These are phyloP conservation scores for Sitophilus oryzae DNA, from an alignment of 1,140 invertebrate species.

Conservation along the genomic window DNA sequence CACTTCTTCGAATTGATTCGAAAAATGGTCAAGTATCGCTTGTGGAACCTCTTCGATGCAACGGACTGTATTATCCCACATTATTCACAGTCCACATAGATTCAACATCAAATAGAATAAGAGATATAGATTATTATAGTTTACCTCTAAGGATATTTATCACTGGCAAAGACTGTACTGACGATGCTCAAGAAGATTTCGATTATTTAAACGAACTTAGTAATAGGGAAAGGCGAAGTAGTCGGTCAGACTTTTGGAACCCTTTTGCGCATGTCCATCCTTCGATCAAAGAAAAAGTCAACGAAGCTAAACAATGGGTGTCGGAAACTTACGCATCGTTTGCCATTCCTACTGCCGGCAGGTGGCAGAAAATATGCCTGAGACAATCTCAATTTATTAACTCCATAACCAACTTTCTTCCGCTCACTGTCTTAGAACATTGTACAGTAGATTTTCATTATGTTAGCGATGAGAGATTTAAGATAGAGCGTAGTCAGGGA, in stretches of 20 bases:
- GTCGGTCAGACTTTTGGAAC: slow-evolving; percentile 35
- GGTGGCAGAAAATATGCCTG: slow-evolving; percentile 71
- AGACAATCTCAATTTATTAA: slow-evolving; percentile 72
- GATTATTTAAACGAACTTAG: slow-evolving; percentile 46
- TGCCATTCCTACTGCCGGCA: slow-evolving; percentile 71
- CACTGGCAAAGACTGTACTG: slow-evolving; percentile 64
- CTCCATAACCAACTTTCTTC: slow-evolving; percentile 67
- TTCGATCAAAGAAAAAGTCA: slow-evolving; percentile 52
- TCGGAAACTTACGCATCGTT: slow-evolving; percentile 78
- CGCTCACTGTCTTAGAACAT: slow-evolving; percentile 61
- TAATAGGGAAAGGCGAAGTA: slow-evolving; percentile 30
- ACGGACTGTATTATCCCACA: slow-evolving; percentile 74
- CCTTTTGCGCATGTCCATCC: slow-evolving; percentile 45
- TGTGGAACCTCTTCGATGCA: slow-evolving; percentile 66
- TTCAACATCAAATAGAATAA: slow-evolving; percentile 69
- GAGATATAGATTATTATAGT: slow-evolving; percentile 78
- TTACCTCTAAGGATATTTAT: slow-evolving; percentile 71
- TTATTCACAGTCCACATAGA: slow-evolving; percentile 82
- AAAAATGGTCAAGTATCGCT: slow-evolving; percentile 68
- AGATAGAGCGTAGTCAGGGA: slow-evolving; percentile 68
- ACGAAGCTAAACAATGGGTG: slow-evolving; percentile 74
- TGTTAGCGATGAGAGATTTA: slow-evolving; percentile 70
- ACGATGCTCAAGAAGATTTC: slow-evolving; percentile 48
- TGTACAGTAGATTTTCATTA: slow-evolving; percentile 71
- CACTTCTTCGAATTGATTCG: slow-evolving; percentile 67